These are phyloP conservation scores for Cyprinodon diabolis DNA, from an alignment of 2,797 vertebrate genomes.

Conservation along the genomic window DNA sequence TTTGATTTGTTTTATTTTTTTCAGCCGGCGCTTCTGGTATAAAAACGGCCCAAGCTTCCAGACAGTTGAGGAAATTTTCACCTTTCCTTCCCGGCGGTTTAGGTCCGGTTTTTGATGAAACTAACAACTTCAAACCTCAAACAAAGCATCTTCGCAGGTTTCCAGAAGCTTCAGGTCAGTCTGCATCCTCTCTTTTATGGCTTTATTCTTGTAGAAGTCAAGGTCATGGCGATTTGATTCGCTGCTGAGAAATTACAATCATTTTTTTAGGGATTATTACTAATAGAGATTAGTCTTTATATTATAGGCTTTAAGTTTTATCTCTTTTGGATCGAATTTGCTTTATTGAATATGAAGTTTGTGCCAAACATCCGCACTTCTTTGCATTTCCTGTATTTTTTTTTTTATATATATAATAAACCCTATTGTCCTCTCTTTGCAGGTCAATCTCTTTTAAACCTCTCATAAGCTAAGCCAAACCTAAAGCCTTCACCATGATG, in stretches of 20 bases:
- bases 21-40: slow-evolving; percentile 56
- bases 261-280: too few relatives aligned
- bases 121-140: neutral
- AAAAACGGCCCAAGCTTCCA: slow-evolving; percentile 20
- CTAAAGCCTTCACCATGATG: slow-evolving; percentile 77
- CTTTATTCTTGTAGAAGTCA: slow-evolving; percentile 4
- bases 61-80: slow-evolving; percentile 33
- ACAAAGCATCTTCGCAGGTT: slow-evolving; percentile 14
- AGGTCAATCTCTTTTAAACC: slow-evolving; percentile 40
- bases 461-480: slow-evolving; percentile 34
- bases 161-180: slow-evolving; percentile 65
- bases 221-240: slow-evolving; percentile 32
- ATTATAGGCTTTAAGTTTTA: neutral
- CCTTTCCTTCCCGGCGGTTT: slow-evolving; percentile 59
- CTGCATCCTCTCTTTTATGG: neutral
- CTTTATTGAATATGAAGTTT: too few relatives aligned
- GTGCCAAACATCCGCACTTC: too few relatives aligned
- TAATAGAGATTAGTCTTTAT: neutral
- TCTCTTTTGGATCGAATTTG: too few relatives aligned
- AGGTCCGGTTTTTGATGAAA: slow-evolving; percentile 19
- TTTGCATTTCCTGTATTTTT: neutral
- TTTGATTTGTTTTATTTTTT: neutral
- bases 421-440: slow-evolving; percentile 26
- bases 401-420: neutral
- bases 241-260: neutral